Conservation (phyloP, 2,113 vertebrate genomes). For the Oncorhynchus masou region DNA sequence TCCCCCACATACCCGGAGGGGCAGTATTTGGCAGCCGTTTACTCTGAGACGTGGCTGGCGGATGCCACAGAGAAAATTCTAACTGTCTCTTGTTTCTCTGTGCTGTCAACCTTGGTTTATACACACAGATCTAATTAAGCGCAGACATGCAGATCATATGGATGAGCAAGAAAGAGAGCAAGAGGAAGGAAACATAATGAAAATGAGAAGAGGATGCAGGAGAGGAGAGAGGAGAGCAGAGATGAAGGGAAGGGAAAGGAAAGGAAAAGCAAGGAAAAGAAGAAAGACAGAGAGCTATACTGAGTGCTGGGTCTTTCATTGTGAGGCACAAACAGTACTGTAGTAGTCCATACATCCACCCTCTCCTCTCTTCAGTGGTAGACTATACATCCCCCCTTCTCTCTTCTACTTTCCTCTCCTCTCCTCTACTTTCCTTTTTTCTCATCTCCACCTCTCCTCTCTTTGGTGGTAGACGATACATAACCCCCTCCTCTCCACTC, state of each 20-base stretch:
- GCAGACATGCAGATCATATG: background rate
- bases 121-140: background rate
- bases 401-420: too few species aligned
- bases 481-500: too few species aligned
- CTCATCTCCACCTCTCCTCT: too few species aligned
- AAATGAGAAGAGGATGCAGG: background rate
- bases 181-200: background rate
- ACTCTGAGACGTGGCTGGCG: conserved; percentile 44
- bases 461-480: too few species aligned
- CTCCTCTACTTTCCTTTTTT: too few species aligned
- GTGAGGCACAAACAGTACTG: background rate
- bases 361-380: too few species aligned
- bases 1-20: conserved; percentile 52
- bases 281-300: background rate
- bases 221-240: background rate
- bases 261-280: background rate
- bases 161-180: background rate
- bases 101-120: background rate
- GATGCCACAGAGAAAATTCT: background rate
- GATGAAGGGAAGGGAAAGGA: too few species aligned
- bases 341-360: too few species aligned
- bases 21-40: conserved; percentile 58
- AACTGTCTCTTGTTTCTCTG: too few species aligned
- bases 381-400: too few species aligned
- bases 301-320: conserved; percentile 4